Conservation (phyloP, 2,888 invertebrate species). For the Agrochola litura region DNA sequence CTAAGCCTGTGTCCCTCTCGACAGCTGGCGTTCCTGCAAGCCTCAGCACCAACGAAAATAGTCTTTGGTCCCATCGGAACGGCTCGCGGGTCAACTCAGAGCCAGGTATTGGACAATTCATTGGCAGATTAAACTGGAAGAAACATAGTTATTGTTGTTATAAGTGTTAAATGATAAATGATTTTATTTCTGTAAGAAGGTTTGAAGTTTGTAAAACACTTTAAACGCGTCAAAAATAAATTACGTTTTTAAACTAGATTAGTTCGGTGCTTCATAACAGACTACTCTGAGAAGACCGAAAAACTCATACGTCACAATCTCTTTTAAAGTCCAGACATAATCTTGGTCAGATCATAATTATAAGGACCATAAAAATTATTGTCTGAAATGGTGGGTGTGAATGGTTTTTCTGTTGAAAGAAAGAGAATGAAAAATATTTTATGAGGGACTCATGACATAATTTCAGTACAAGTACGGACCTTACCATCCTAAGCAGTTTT, state of each 20-base stretch:
- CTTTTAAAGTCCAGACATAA: neutral
- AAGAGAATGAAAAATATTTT: too few relatives aligned
- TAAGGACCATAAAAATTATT: neutral
- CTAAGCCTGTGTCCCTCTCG: conserved; percentile 96
- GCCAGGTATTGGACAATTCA: conserved; percentile 98
- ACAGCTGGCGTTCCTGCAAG: conserved; percentile 97
- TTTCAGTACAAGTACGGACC: neutral
- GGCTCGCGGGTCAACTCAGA: conserved; percentile 99
- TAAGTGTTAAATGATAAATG: neutral
- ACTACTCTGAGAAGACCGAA: neutral
- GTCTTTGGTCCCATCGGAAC: conserved; percentile 99
- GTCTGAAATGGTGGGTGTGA: neutral
- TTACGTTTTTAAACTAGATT: neutral
- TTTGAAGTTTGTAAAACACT: neutral
- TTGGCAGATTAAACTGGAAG: conserved; percentile 95
- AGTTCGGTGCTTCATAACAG: neutral
- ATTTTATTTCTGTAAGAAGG: neutral
- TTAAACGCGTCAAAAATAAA: too few relatives aligned
- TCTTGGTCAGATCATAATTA: neutral
- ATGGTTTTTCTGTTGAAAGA: neutral
- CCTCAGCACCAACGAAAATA: conserved; percentile 98
- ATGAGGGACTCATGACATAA: neutral
- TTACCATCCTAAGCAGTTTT: neutral
- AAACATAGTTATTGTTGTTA: conserved; percentile 27
- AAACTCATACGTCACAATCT: neutral